phyloP scores from a whole-genome alignment of 2,113 vertebrate species.

The Zosterops pallidus region DNA sequence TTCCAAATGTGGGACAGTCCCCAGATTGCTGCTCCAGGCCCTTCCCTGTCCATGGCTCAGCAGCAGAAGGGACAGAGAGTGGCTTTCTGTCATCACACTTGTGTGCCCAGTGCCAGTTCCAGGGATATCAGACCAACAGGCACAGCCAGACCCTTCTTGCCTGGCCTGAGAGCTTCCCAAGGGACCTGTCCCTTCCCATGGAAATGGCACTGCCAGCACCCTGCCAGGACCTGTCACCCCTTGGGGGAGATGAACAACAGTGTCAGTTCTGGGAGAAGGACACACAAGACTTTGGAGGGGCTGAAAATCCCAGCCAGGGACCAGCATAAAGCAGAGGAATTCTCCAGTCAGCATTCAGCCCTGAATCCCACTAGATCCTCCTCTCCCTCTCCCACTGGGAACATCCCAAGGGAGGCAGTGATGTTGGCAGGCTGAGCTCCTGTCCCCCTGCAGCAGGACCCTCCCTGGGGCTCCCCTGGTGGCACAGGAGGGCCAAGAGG shows the following conservation, averaged over 20 bases:
- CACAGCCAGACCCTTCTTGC: neutral
- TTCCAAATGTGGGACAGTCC: neutral
- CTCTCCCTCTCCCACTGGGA: neutral
- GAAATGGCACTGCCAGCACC: neutral
- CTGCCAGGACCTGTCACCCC: neutral
- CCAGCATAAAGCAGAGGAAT: neutral
- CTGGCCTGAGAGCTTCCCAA: neutral
- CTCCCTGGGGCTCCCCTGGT: neutral
- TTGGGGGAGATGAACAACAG: neutral
- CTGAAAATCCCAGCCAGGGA: neutral
- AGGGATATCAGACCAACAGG: neutral
- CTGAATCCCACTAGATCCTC: neutral
- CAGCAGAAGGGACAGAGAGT: neutral
- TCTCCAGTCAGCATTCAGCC: neutral
- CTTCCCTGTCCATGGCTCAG: neutral
- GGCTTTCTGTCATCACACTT: neutral
- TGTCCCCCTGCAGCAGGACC: neutral
- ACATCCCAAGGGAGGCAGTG: neutral
- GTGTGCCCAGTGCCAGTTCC: accelerated
- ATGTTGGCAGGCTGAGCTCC: neutral
- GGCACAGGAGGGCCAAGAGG: neutral
- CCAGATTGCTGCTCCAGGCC: neutral
- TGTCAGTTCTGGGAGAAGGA: neutral
- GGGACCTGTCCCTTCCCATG: neutral
- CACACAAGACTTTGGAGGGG: neutral